These are phyloP conservation scores for Dipodomys spectabilis DNA, from an alignment of 2,113 vertebrate species.

Conservation along the genomic window DNA sequence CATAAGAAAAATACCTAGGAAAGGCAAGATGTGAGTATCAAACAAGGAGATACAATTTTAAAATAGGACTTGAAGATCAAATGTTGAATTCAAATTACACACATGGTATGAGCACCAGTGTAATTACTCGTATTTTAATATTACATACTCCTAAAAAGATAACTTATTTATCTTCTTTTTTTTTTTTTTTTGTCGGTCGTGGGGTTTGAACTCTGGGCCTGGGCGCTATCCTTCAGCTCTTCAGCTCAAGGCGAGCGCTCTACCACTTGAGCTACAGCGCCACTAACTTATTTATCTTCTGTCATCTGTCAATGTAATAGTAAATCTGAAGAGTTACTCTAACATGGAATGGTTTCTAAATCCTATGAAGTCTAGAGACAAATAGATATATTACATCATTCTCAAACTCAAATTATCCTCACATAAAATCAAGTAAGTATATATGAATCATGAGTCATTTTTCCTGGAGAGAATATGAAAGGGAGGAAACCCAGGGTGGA, in stretches of 20 bases:
- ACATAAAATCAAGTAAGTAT: slow-evolving; percentile 2
- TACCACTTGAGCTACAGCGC: no score
- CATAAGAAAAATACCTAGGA: not conserved
- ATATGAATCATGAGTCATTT: not conserved
- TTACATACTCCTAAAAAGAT: not conserved
- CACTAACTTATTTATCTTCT: not conserved
- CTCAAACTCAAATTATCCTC: not conserved
- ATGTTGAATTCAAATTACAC: not conserved
- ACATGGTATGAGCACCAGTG: not conserved
- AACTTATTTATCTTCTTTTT: not conserved
- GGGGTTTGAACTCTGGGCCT: no score
- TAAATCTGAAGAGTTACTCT: slow-evolving; percentile 20
- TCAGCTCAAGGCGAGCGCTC: no score
- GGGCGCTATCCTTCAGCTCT: no score
- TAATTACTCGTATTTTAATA: not conserved
- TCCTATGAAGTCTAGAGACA: not conserved
- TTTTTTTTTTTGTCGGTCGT: no score
- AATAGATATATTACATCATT: not conserved
- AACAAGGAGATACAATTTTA: not conserved
- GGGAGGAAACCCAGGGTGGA: not conserved
- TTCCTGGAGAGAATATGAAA: slow-evolving; percentile 16
- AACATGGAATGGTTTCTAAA: slow-evolving; percentile 17
- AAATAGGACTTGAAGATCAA: not conserved
- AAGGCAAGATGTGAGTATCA: not conserved
- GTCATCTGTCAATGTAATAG: not conserved